phyloP scores from a whole-genome alignment of 2,113 vertebrate genomes.

The Porphyrio hochstetteri region DNA sequence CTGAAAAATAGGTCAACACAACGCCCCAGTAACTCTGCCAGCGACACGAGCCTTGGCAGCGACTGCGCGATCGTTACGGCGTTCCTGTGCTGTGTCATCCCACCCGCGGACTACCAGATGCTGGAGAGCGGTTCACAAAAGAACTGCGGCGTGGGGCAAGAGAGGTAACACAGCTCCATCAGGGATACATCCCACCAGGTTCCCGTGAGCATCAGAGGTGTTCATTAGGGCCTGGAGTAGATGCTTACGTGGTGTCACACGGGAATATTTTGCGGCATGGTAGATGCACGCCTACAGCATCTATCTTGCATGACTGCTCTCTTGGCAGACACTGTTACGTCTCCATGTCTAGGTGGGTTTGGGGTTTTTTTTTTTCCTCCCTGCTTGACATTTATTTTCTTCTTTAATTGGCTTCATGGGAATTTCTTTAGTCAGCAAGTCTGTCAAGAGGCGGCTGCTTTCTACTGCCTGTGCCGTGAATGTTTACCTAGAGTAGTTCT shows the following conservation, averaged over 20 bases:
- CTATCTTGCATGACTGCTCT: rapidly evolving
- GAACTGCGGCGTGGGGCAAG: not conserved
- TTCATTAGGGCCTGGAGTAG: not conserved
- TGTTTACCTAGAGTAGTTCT: not conserved
- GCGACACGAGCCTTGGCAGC: not conserved
- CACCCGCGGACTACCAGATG: not conserved
- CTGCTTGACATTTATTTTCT: not conserved
- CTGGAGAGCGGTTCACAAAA: not conserved
- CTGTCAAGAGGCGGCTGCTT: not conserved
- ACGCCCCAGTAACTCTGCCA: not conserved
- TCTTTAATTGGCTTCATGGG: not conserved
- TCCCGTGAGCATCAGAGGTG: not conserved
- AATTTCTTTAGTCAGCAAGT: not conserved
- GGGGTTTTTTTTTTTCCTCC: not conserved
- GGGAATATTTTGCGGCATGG: not conserved
- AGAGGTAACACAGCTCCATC: not conserved
- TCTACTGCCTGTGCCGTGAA: not conserved
- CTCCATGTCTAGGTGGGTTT: not conserved
- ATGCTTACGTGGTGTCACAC: not conserved
- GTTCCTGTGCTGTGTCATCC: not conserved
- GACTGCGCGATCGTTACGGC: not conserved
- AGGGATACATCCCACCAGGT: not conserved
- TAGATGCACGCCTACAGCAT: not conserved
- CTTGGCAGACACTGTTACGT: not conserved
- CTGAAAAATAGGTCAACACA: conserved; percentile 47